Percentiles rank a stretch among this genome's conserved stretches.
Conservation (phyloP, 2,797 vertebrate genomes). For the Moxostoma hubbsi region DNA sequence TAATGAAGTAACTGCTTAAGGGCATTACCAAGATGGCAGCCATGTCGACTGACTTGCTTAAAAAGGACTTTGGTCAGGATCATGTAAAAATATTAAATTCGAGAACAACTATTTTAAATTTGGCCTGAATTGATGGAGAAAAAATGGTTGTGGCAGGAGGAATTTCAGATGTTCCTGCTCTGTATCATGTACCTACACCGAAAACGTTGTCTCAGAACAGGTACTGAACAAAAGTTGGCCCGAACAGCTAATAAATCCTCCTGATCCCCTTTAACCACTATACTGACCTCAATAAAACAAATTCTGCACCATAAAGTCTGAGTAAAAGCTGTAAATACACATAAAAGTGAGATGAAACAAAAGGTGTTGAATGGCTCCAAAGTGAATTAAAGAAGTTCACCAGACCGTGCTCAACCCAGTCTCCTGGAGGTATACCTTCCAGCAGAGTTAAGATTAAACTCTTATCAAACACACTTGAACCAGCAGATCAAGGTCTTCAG, state of each 20-base stretch:
- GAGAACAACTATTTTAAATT: slow-evolving; percentile 1
- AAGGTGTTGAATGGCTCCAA: slow-evolving; percentile 26
- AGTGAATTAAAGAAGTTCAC: slow-evolving; percentile 9
- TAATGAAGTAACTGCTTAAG: no score
- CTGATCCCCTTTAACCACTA: slow-evolving; percentile 37
- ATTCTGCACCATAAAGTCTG: slow-evolving; percentile 31
- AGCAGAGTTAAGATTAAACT: slow-evolving; percentile 6
- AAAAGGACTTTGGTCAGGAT: not conserved
- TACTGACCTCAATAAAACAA: slow-evolving; percentile 40
- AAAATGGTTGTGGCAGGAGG: slow-evolving; percentile 8
- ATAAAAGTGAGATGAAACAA: slow-evolving; percentile 40
- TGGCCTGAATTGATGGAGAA: slow-evolving; percentile 4
- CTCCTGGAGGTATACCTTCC: not conserved
- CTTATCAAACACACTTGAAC: slow-evolving; percentile 9
- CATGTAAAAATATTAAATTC: slow-evolving; percentile 17
- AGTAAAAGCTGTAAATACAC: slow-evolving; percentile 37
- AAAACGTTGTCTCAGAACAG: slow-evolving; percentile 65
- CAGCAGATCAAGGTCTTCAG: slow-evolving; percentile 19
- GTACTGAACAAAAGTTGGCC: slow-evolving; percentile 60
- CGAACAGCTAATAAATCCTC: slow-evolving; percentile 69
- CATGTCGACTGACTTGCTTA: not conserved
- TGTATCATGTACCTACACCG: slow-evolving; percentile 64
- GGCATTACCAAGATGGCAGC: no score
- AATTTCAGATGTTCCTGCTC: slow-evolving; percentile 63
- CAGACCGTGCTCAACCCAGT: not conserved